Percentiles rank a stretch among this genome's conserved stretches.
Evolutionary conservation across 2,113 vertebrate species (phyloP).

Genomic region (Thalassarche chlororhynchos): DNA sequence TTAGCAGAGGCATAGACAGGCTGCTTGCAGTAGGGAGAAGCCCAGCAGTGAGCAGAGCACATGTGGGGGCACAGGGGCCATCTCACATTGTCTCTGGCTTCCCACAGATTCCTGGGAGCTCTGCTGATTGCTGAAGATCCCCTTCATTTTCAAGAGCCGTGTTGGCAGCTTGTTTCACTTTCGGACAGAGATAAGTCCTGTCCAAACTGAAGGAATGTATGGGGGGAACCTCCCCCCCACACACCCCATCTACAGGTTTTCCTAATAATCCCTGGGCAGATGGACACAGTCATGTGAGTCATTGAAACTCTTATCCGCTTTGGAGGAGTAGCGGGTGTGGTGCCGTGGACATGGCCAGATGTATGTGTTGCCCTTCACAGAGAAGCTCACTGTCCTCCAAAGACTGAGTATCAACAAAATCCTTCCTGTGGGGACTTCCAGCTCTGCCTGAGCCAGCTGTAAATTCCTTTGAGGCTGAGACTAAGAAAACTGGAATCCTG

Average conservation of each 20-base stretch:
- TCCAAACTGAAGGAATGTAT: background rate
- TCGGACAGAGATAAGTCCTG: background rate
- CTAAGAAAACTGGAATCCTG: constrained; percentile 66
- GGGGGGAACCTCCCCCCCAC: background rate
- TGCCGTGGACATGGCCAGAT: background rate
- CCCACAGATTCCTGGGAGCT: background rate
- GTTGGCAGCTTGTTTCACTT: background rate
- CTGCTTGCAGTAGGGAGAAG: background rate
- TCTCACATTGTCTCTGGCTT: background rate
- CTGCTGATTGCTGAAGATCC: background rate
- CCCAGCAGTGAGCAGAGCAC: background rate
- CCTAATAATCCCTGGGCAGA: background rate
- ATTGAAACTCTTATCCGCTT: background rate
- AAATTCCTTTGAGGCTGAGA: constrained; percentile 46
- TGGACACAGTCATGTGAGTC: background rate
- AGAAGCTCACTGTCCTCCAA: constrained; percentile 25
- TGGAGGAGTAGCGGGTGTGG: constrained; percentile 1
- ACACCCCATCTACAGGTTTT: background rate
- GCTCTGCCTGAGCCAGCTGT: constrained; percentile 18
- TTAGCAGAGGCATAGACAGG: background rate
- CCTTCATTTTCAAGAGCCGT: background rate
- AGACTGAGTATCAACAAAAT: constrained; percentile 46
- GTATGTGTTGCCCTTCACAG: background rate
- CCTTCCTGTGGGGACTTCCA: constrained; percentile 49
- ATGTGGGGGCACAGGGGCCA: background rate